These are phyloP conservation scores for Prunella himalayana DNA, from an alignment of 2,113 vertebrate species.

Conservation along the genomic window DNA sequence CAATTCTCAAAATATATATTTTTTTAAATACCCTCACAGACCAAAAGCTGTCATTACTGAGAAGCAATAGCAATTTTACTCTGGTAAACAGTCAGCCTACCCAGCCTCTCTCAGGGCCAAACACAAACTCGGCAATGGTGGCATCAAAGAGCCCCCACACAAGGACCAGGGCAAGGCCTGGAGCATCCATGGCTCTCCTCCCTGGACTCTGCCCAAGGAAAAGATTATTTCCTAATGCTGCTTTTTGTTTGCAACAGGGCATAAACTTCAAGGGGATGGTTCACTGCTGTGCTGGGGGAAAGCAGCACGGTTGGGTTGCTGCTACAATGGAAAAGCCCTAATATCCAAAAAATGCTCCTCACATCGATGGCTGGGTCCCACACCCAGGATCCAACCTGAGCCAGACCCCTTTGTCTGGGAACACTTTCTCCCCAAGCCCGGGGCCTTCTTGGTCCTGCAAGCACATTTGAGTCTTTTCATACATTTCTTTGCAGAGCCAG, in stretches of 20 bases:
- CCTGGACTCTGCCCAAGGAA: background rate
- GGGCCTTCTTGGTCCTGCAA: background rate
- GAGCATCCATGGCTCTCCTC: background rate
- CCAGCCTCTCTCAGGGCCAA: background rate
- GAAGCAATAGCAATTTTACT: background rate
- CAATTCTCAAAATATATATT: background rate
- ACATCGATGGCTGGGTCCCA: rapidly evolving
- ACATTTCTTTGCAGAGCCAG: background rate
- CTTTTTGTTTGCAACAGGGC: background rate
- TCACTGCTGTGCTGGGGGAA: background rate
- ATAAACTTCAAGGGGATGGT: background rate
- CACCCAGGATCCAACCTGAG: background rate
- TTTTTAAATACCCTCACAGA: background rate
- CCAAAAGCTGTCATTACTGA: background rate
- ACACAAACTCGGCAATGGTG: background rate
- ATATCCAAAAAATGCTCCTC: background rate
- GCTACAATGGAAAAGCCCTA: background rate
- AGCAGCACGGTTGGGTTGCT: background rate
- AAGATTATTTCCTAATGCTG: background rate
- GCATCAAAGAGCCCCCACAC: background rate
- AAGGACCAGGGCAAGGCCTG: background rate
- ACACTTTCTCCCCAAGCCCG: background rate
- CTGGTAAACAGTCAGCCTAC: background rate
- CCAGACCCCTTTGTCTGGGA: background rate
- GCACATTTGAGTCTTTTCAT: background rate